Conservation (phyloP, 64 coral and sea anemone species). For the Stylophora pistillata region DNA sequence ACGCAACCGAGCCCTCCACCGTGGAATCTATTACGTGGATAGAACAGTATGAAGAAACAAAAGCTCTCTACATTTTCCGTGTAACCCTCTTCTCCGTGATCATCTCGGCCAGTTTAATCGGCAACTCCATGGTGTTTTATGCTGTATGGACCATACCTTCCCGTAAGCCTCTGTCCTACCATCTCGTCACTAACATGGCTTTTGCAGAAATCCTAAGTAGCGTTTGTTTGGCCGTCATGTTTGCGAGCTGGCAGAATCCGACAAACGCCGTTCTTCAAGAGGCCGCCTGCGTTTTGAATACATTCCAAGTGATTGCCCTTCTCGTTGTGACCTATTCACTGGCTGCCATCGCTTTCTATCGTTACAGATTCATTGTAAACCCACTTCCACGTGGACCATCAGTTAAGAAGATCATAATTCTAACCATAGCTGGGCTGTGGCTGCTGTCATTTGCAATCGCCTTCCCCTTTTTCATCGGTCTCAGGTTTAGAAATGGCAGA, state of each 20-base stretch:
- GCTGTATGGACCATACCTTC: constrained; percentile 10
- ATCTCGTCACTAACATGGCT: constrained; percentile 55
- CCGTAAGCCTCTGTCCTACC: constrained; percentile 51
- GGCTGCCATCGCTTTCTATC: constrained; percentile 59
- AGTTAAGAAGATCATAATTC: not conserved
- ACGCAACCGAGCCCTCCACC: not conserved
- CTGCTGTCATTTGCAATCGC: not conserved
- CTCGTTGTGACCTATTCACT: constrained; percentile 35
- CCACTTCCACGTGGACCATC: not conserved
- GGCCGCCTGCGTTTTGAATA: constrained; percentile 18
- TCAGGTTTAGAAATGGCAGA: not conserved
- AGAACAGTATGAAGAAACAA: constrained; percentile 6
- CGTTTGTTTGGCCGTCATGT: not conserved
- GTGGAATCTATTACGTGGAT: not conserved
- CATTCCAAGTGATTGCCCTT: not conserved
- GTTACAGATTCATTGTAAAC: constrained; percentile 38
- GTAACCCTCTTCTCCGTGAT: not conserved
- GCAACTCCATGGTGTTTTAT: constrained; percentile 48
- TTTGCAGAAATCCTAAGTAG: constrained; percentile 47
- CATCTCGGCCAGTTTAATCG: constrained; percentile 21
- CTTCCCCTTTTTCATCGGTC: not conserved
- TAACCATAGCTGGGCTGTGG: constrained; percentile 22
- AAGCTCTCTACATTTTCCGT: not conserved
- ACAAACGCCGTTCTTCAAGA: not conserved
- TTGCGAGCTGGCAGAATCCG: not conserved